phyloP scores from a whole-genome alignment of 1,140 invertebrate species.

The Steinernema khuongi region DNA sequence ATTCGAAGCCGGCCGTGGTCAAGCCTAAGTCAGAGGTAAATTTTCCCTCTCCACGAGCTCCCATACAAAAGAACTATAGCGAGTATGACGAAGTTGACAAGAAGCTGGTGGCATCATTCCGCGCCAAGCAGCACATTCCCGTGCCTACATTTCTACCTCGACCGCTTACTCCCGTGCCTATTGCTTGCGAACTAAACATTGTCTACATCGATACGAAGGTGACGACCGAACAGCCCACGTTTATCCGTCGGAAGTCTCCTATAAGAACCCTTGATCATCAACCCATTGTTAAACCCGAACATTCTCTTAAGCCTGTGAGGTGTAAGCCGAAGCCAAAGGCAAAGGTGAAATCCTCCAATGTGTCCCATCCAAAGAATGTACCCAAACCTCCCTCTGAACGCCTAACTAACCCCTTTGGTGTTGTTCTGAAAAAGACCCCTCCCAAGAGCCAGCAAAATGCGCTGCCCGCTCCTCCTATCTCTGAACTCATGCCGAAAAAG shows the following conservation, averaged over 20 bases:
- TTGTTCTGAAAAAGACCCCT: background rate
- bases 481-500: background rate
- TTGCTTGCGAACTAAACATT: background rate
- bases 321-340: background rate
- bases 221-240: background rate
- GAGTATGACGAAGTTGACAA: slow-evolving; percentile 10
- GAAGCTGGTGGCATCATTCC: background rate
- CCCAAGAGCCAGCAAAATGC: slow-evolving; percentile 9
- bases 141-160: background rate
- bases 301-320: too few relatives aligned
- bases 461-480: slow-evolving; percentile 13
- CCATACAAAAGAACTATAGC: background rate
- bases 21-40: too few relatives aligned
- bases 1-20: too few relatives aligned
- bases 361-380: background rate
- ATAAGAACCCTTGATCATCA: background rate
- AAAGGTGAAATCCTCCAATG: background rate
- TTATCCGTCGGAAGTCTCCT: background rate
- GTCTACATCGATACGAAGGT: background rate
- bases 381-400: background rate
- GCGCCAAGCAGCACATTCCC: background rate
- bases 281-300: too few relatives aligned
- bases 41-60: background rate
- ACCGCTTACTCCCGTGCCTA: background rate
- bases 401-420: background rate